Conservation (phyloP, 2,888 invertebrate genomes). For the Pseudococcus jackbeardsleyi region DNA sequence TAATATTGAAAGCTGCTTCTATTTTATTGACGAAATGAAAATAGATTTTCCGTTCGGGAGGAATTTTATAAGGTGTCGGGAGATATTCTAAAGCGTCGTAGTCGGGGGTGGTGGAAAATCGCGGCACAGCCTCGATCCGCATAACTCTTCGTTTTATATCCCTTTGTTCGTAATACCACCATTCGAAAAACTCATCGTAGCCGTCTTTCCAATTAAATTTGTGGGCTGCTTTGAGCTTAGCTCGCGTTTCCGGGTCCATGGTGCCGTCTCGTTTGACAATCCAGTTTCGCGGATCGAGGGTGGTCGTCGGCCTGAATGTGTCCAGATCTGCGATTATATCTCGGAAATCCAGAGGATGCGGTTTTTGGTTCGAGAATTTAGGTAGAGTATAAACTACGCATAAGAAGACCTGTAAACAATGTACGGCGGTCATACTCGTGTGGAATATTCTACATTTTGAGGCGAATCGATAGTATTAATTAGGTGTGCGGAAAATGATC, state of each 20-base stretch:
- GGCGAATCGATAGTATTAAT: neutral
- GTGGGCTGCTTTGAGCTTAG: neutral
- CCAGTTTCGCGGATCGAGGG: neutral
- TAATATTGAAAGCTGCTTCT: neutral
- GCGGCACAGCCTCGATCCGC: neutral
- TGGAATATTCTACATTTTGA: neutral
- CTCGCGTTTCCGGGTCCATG: neutral
- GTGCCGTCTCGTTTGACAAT: neutral
- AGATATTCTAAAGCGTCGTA: neutral
- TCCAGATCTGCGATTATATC: neutral
- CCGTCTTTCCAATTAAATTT: neutral
- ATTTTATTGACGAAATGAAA: slow-evolving; percentile 20
- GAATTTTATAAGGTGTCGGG: neutral
- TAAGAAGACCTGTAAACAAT: slow-evolving; percentile 20
- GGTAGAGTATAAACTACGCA: neutral
- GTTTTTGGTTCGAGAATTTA: neutral
- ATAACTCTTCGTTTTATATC: slow-evolving; percentile 25
- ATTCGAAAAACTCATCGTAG: slow-evolving; percentile 36
- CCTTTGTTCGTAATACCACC: slow-evolving; percentile 25
- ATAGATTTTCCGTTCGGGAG: neutral
- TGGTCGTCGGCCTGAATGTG: neutral
- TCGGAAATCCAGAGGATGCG: neutral
- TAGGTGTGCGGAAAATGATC: neutral
- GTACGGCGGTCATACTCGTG: neutral
- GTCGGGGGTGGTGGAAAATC: neutral